Percentiles rank a stretch among this genome's conserved stretches.
Evolutionary conservation across 1,140 invertebrate genomes (phyloP).

Genomic region (Diprion similis): DNA sequence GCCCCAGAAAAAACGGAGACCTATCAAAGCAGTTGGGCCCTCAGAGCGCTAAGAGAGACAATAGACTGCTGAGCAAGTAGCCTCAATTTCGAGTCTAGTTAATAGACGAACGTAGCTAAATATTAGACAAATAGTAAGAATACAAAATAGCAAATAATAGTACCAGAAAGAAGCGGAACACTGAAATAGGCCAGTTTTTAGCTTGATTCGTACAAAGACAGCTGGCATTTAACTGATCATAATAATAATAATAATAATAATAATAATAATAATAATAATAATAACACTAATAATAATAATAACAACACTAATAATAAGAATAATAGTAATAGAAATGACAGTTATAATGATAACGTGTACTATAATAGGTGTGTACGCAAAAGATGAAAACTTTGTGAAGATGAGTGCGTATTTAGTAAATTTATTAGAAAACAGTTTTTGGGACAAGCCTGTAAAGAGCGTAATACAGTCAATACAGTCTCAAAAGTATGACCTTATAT

Average conservation of each 20-base stretch:
- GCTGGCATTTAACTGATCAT: constrained; percentile 23
- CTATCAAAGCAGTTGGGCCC: constrained; percentile 16
- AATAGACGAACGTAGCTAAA: constrained; percentile 37
- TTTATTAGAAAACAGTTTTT: neutral
- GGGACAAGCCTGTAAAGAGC: too few relatives aligned
- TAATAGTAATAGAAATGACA: too few relatives aligned
- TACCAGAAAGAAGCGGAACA: neutral
- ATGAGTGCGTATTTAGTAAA: too few relatives aligned
- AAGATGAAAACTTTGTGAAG: too few relatives aligned
- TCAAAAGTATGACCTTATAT: neutral
- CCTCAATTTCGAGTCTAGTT: constrained; percentile 52
- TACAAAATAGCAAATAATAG: constrained; percentile 12
- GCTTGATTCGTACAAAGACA: constrained; percentile 19
- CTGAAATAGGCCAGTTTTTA: constrained; percentile 8
- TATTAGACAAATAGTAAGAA: constrained; percentile 25
- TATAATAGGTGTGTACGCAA: too few relatives aligned
- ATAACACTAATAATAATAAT: too few relatives aligned
- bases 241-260: too few relatives aligned
- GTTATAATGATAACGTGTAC: too few relatives aligned
- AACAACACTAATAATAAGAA: too few relatives aligned
- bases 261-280: too few relatives aligned
- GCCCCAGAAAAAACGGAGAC: constrained; percentile 12
- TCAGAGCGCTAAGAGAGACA: constrained; percentile 57
- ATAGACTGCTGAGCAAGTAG: constrained; percentile 61
- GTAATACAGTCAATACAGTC: too few relatives aligned